Evolutionary conservation across 1,140 invertebrate species (phyloP), one percentile per base, ranked within the genome.

Genomic region (Aradophagus sp.): DNA sequence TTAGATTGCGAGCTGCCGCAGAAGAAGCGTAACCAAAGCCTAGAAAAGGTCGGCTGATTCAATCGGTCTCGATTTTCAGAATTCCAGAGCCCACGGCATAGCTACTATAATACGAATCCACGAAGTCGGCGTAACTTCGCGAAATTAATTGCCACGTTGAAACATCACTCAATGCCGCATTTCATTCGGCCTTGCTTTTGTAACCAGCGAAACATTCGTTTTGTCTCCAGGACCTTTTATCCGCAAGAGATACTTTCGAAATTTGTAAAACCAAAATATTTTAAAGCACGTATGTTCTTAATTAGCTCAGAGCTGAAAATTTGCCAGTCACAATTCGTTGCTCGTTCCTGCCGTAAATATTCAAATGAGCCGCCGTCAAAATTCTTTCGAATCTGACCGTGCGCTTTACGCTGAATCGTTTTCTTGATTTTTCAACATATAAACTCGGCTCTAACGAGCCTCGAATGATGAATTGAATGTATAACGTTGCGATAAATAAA

Each of bases 1-100:
- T 83, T 82, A 83, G 78, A 82, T 80, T 80, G 80, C 75, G 69
- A 67, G 66, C 65, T 61, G 55, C 53, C 53, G 53, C 42, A 59
- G 53, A 68, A 68, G 61, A 44, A 73, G 58, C 52, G 52, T 58
- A 59, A 55, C 52, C 48, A 45, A n/a, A 32, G 69, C 35, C 48
- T 68, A 75, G 75, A 76, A 77, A 79, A 79, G 77, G 71, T 73
- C 77, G 71, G 76, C 58, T 62, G 75, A 74, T 75, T 72, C 72
- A 70, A 73, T 80, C 77, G 77, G 68, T 73, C 74, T 65, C 69
- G 68, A 48, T 75, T 74, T 79, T 63, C 52, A 69, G 77, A 80
- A 80, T 80, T 67, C 56, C 62, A 16, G 19, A 35, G 17, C 55
- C 56, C 62, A 52, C 56, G 13, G 23, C 26, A 52, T 44, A 27